phyloP scores from a whole-genome alignment of 92 coral and sea anemone genomes.

The Phymanthus crucifer region DNA sequence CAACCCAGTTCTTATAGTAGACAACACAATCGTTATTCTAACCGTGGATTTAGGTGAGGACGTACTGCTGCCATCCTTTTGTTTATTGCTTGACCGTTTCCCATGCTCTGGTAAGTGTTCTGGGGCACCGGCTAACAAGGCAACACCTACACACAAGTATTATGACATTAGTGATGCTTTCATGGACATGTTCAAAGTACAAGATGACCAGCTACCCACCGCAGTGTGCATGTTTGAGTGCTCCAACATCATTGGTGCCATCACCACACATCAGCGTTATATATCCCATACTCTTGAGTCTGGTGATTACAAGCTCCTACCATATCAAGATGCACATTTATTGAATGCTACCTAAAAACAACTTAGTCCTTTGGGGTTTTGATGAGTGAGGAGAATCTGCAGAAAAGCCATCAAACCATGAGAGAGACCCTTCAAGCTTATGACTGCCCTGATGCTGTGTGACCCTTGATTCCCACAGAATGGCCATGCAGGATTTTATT shows the following conservation, averaged over 20 bases:
- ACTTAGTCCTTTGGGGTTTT: too few species aligned
- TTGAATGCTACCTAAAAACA: too few species aligned
- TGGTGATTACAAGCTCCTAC: slow-evolving; percentile 91
- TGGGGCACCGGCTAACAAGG: slow-evolving; percentile 86
- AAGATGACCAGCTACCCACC: slow-evolving; percentile 55
- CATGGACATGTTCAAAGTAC: neutral
- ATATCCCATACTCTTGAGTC: slow-evolving; percentile 88
- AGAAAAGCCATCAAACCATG: too few species aligned
- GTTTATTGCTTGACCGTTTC: slow-evolving; percentile 49
- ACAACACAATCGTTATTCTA: neutral
- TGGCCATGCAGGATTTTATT: neutral
- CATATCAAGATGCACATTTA: neutral
- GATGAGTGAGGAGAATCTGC: too few species aligned
- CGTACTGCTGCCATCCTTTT: slow-evolving; percentile 57
- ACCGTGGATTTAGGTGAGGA: slow-evolving; percentile 42
- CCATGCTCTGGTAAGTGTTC: slow-evolving; percentile 65
- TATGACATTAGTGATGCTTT: neutral
- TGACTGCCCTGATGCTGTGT: too few species aligned
- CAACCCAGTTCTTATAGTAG: too few species aligned
- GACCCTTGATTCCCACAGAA: neutral
- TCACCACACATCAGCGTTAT: slow-evolving; percentile 98
- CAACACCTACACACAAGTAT: slow-evolving; percentile 68
- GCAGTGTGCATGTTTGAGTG: slow-evolving; percentile 97
- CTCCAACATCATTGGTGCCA: slow-evolving; percentile 98
- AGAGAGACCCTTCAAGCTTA: too few species aligned